These are phyloP conservation scores for Podilymbus podiceps DNA, from an alignment of 2,113 vertebrate genomes.

Conservation along the genomic window DNA sequence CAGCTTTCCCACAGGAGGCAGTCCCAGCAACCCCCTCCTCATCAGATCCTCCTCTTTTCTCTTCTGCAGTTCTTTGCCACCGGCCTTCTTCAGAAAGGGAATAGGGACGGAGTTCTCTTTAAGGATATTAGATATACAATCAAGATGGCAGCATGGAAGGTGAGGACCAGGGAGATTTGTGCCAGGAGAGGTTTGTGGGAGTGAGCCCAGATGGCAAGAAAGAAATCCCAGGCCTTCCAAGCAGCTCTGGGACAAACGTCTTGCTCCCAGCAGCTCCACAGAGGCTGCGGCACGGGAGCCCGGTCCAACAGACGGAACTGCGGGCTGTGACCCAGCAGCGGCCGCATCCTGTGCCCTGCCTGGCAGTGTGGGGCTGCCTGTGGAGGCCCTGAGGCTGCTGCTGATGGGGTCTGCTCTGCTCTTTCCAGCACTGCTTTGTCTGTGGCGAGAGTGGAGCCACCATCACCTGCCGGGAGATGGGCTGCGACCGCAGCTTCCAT, in stretches of 20 bases:
- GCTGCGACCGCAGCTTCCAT: not conserved
- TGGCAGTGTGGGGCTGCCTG: rapidly evolving
- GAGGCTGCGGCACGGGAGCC: rapidly evolving
- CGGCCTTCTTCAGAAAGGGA: rapidly evolving
- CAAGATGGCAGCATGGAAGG: not conserved
- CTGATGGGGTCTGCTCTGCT: not conserved
- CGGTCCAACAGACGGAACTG: rapidly evolving
- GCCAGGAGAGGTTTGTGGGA: not conserved
- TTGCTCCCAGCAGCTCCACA: not conserved
- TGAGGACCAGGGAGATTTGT: not conserved
- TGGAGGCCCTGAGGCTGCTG: not conserved
- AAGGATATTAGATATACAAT: not conserved
- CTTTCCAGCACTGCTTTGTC: not conserved
- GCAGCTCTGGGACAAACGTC: not conserved
- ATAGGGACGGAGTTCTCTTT: not conserved
- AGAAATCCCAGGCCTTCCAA: not conserved
- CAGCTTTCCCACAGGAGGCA: not conserved
- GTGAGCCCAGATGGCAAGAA: too few relatives aligned
- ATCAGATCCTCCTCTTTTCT: not conserved
- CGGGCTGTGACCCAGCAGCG: not conserved
- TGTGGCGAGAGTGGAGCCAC: not conserved
- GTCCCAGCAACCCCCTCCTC: not conserved
- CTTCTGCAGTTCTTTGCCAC: not conserved
- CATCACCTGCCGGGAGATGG: not conserved
- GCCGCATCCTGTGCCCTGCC: not conserved